Conservation (phyloP, 2,797 vertebrate species). For the Lutjanus argentimaculatus region DNA sequence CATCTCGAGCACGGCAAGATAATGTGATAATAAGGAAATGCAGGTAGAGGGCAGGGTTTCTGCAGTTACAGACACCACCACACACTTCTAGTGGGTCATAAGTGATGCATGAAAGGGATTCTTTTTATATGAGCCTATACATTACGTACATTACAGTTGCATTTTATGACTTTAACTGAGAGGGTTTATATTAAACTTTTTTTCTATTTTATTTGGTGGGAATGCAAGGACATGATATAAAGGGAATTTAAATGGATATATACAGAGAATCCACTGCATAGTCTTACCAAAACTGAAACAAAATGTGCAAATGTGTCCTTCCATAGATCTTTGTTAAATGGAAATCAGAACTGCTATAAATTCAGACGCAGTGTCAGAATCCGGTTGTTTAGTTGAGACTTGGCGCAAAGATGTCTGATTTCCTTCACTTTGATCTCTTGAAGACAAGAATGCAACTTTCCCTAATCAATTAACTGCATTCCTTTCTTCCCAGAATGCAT, state of each 20-base stretch:
- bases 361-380: neutral
- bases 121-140: no score
- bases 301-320: neutral
- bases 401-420: neutral
- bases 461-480: conserved; percentile 38
- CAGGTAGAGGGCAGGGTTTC: no score
- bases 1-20: no score
- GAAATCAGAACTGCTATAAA: neutral
- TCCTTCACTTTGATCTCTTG: conserved; percentile 2
- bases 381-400: conserved; percentile 3
- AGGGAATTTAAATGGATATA: neutral
- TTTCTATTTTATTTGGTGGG: neutral
- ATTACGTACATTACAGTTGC: no score
- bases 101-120: no score
- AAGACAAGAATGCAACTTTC: conserved; percentile 11
- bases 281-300: neutral
- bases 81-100: no score
- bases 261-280: no score
- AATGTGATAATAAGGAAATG: no score
- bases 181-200: neutral
- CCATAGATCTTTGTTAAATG: neutral
- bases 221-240: no score
- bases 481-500: conserved; percentile 89
- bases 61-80: no score
- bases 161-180: neutral